These are phyloP conservation scores for Drosophila bocqueti DNA, from an alignment of 1,140 invertebrate genomes.

Conservation along the genomic window DNA sequence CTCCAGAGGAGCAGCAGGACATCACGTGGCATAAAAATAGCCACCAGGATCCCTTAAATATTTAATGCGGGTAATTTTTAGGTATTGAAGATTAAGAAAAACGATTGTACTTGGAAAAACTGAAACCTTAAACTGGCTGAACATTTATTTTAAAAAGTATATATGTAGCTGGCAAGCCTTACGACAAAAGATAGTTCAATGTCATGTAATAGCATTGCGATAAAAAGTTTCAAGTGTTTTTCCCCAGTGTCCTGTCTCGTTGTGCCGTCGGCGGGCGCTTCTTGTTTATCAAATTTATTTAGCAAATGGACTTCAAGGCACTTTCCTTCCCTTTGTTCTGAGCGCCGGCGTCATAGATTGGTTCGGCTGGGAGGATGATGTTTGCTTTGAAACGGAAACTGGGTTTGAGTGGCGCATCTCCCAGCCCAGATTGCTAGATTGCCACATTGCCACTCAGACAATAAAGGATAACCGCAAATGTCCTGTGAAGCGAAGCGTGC, in stretches of 20 bases:
- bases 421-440: slow-evolving; percentile 8
- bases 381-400: slow-evolving; percentile 58
- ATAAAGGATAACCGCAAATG: slow-evolving; percentile 62
- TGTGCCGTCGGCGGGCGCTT: slow-evolving; percentile 18
- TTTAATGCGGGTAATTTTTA: not conserved
- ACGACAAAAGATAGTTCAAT: not conserved
- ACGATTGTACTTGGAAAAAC: not conserved
- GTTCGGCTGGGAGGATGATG: slow-evolving; percentile 33
- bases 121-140: too few species aligned
- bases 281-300: slow-evolving; percentile 63
- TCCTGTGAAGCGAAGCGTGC: slow-evolving; percentile 51
- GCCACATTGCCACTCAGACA: slow-evolving; percentile 46
- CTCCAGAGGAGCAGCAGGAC: not conserved
- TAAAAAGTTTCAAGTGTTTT: not conserved
- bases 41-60: not conserved
- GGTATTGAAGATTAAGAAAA: not conserved
- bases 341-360: slow-evolving; percentile 12
- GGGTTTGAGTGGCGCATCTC: slow-evolving; percentile 49
- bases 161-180: not conserved
- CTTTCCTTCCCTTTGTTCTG: slow-evolving; percentile 54
- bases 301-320: slow-evolving; percentile 59
- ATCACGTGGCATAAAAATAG: slow-evolving; percentile 17
- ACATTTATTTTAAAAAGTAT: too few species aligned
- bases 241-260: slow-evolving; percentile 8
- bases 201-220: too few species aligned